Conservation (phyloP, 2,113 vertebrate genomes). For the Hiodon tergisus region DNA sequence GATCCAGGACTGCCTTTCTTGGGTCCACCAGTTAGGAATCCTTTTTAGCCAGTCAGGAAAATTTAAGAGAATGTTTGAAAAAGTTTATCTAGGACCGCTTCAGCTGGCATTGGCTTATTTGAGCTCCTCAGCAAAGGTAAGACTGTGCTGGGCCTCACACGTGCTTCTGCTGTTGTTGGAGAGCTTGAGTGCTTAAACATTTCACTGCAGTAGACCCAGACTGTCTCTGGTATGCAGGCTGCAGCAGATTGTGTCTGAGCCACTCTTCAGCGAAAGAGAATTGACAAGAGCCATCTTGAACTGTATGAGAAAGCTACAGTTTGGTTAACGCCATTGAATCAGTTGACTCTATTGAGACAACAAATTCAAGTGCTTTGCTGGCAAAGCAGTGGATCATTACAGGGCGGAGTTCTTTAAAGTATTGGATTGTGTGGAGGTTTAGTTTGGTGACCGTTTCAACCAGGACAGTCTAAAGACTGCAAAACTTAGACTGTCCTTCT, state of each 20-base stretch:
- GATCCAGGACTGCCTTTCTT: slow-evolving; percentile 1
- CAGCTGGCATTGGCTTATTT: slow-evolving; percentile 16
- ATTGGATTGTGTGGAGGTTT: slow-evolving; percentile 19
- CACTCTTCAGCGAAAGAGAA: slow-evolving; percentile 21
- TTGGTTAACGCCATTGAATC: slow-evolving; percentile 3
- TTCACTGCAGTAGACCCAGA: slow-evolving; percentile 16
- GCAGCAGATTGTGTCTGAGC: slow-evolving; percentile 3
- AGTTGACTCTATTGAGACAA: slow-evolving; percentile 7
- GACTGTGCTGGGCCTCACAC: slow-evolving; percentile 9
- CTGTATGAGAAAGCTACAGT: slow-evolving; percentile 22
- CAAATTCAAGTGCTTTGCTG: slow-evolving; percentile 22
- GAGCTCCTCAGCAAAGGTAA: slow-evolving; percentile 14
- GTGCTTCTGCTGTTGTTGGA: slow-evolving; percentile 10
- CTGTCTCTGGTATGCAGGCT: slow-evolving; percentile 17
- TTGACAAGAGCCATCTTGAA: slow-evolving; percentile 16
- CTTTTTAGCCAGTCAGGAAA: not conserved
- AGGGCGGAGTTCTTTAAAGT: slow-evolving; percentile 18
- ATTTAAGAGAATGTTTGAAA: slow-evolving; percentile 23
- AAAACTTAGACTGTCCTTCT: slow-evolving; percentile 5
- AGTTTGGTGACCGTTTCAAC: slow-evolving; percentile 17
- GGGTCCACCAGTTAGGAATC: slow-evolving; percentile 5
- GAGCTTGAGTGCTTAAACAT: slow-evolving; percentile 16
- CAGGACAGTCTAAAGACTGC: slow-evolving; percentile 14
- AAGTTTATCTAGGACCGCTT: slow-evolving; percentile 15
- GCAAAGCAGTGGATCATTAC: slow-evolving; percentile 28